Evolutionary conservation across 1,140 invertebrate species (phyloP).

Genomic region (Vanessa atalanta): DNA sequence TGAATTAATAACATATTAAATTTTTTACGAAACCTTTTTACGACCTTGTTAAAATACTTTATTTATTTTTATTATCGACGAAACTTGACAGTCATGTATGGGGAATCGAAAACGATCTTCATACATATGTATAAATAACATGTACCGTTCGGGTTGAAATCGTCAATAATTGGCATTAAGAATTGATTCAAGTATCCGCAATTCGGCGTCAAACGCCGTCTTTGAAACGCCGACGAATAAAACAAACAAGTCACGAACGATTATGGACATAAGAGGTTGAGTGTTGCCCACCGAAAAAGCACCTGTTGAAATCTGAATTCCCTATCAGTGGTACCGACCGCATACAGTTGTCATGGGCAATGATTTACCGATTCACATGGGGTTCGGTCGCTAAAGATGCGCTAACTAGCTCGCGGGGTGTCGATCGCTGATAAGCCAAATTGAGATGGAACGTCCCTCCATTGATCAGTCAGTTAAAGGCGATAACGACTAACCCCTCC

Average conservation of each 20-base stretch:
- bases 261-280: slow-evolving; percentile 61
- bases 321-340: slow-evolving; percentile 50
- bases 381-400: slow-evolving; percentile 50
- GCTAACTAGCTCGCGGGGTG: slow-evolving; percentile 70
- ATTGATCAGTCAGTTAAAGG: slow-evolving; percentile 74
- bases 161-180: slow-evolving; percentile 47
- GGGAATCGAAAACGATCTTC: not conserved
- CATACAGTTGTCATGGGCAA: slow-evolving; percentile 68
- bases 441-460: slow-evolving; percentile 65
- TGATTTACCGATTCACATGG: slow-evolving; percentile 64
- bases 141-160: slow-evolving; percentile 2
- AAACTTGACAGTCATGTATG: slow-evolving; percentile 8
- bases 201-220: slow-evolving; percentile 48
- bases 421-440: slow-evolving; percentile 72
- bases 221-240: slow-evolving; percentile 59
- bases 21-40: not conserved
- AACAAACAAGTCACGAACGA: slow-evolving; percentile 50
- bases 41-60: slow-evolving; percentile 5
- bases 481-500: slow-evolving; percentile 64
- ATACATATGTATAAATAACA: slow-evolving; percentile 10
- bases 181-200: slow-evolving; percentile 44
- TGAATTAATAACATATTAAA: not conserved
- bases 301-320: slow-evolving; percentile 58
- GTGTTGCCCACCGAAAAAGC: slow-evolving; percentile 60
- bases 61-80: not conserved